Base-by-base conservation (phyloP, 2,888 invertebrate species). In the Pristionchus arcanus region DNA sequence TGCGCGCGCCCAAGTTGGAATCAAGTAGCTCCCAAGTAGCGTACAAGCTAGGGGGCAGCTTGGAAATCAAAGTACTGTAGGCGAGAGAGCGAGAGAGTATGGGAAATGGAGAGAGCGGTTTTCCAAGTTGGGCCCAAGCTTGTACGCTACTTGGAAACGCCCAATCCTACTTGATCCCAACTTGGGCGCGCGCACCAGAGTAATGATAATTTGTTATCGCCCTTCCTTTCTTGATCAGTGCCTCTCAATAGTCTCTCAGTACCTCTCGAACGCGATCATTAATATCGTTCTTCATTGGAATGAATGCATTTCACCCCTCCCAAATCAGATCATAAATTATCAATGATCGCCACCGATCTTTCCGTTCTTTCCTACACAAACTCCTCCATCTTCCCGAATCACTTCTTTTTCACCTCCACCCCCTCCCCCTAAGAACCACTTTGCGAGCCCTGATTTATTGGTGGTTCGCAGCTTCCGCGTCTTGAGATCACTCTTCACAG, bases 351-450 rank as follows among this genome's bases (percentile, higher is more conserved):
- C 55, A 19, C 4, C 21, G 21, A 21, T 55, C 19, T 55, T 55
- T n/a, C n/a, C n/a, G n/a, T n/a, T n/a, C n/a, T n/a, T n/a, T 19
- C 21, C 55, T 21, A 55, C 21, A 16, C 16, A 55, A 55, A 55
- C 55, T 55, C 55, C 21, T 21, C 55, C 55, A 55, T 55, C 55
- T 55, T 21, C 63, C 25, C n/a, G 25, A 21, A 63, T 71, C 68
- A 71, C 34, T 34, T 71, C 68, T 31, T 31, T 31, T 71, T 21
- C 25, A 25, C 59, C 31, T 34, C 7, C 31, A 15, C 16, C 31
- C n/a, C n/a, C n/a, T n/a, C n/a, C n/a, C n/a, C n/a, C 28, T 68
- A 16, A 68, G 68, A 68, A 68, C 68, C 68, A 21, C 68, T 68
- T 31, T 68, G 68, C 31, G 68, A 28, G 4, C 31, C n/a, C 28